Conservation (phyloP, 2,888 invertebrate genomes). For the Steinernema hermaphroditum region DNA sequence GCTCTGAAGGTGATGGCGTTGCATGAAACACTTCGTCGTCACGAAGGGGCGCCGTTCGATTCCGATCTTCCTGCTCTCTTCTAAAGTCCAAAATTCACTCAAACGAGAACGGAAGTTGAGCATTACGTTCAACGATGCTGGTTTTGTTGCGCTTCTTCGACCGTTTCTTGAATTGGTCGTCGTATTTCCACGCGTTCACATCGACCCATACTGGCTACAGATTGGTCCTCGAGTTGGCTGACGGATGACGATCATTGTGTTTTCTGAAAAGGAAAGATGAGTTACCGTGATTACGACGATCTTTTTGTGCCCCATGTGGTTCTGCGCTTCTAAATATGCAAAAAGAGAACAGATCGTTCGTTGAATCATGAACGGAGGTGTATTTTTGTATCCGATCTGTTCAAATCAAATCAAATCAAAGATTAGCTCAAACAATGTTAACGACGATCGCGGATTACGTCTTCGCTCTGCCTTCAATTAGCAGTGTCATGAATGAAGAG, state of each 20-base stretch:
- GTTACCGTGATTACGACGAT: too few relatives aligned
- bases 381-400: too few relatives aligned
- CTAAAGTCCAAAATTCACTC: background rate
- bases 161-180: background rate
- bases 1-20: background rate
- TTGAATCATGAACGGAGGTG: too few relatives aligned
- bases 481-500: too few relatives aligned
- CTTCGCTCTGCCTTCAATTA: too few relatives aligned
- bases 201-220: background rate
- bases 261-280: too few relatives aligned
- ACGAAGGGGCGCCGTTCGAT: background rate
- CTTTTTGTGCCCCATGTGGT: too few relatives aligned
- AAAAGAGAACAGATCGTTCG: too few relatives aligned
- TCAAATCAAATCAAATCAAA: too few relatives aligned
- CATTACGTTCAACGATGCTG: background rate
- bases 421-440: too few relatives aligned
- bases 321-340: too few relatives aligned
- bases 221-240: background rate
- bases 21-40: background rate
- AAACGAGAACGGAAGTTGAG: background rate
- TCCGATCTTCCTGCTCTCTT: background rate
- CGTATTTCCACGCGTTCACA: constrained; percentile 7
- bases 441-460: too few relatives aligned
- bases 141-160: background rate
- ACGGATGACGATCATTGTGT: background rate